Evolutionary conservation across 2,888 invertebrate genomes (phyloP).

Genomic region (Phlogophora meticulosa): DNA sequence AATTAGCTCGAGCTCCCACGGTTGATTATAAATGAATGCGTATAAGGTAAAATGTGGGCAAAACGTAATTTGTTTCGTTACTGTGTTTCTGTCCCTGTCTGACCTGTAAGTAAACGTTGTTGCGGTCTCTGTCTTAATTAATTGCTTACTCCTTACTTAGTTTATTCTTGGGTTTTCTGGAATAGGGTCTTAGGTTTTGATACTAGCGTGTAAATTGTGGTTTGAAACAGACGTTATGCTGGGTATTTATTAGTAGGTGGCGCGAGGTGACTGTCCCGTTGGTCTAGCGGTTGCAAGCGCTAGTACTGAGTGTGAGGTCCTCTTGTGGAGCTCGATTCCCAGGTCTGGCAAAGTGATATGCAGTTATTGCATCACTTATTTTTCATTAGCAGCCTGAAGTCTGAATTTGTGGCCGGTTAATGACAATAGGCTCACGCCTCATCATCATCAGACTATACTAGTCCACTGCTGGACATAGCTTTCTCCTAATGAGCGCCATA

Average conservation of each 20-base stretch:
- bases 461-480: too few species aligned
- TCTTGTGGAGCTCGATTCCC: too few species aligned
- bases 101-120: constrained; percentile 23
- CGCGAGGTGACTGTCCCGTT: too few species aligned
- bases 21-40: constrained; percentile 59
- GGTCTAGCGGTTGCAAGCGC: too few species aligned
- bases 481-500: too few species aligned
- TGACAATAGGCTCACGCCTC: too few species aligned
- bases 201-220: constrained; percentile 32
- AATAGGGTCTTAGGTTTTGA: constrained; percentile 28
- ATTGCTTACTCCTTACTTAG: constrained; percentile 31
- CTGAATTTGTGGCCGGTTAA: too few species aligned
- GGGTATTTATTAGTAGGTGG: constrained; percentile 8
- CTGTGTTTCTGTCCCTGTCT: constrained; percentile 34
- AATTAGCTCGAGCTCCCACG: constrained; percentile 49
- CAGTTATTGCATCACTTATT: too few species aligned
- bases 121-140: constrained; percentile 45
- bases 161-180: constrained; percentile 30
- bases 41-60: constrained; percentile 46
- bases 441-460: too few species aligned
- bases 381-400: too few species aligned
- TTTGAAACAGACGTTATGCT: constrained; percentile 26
- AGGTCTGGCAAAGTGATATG: too few species aligned
- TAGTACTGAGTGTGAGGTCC: too few species aligned
- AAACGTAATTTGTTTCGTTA: constrained; percentile 48